Conservation (phyloP, 2,888 invertebrate species). For the Diloba caeruleocephala region DNA sequence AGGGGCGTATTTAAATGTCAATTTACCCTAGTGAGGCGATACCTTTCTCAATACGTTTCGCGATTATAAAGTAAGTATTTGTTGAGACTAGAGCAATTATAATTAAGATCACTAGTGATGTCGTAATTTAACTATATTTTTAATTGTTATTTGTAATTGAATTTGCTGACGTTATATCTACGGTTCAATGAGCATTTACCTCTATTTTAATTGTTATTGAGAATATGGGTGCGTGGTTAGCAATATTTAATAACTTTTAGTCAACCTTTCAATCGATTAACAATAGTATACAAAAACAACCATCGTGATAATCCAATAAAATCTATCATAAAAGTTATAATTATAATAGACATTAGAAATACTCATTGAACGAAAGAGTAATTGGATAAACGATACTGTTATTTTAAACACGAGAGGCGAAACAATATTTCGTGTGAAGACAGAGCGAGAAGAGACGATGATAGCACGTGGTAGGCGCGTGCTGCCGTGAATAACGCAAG, state of each 20-base stretch:
- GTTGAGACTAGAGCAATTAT: not conserved
- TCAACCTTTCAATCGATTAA: constrained; percentile 36
- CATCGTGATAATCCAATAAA: constrained; percentile 17
- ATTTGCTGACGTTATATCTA: constrained; percentile 8
- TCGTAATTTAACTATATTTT: constrained; percentile 14
- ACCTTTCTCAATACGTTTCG: not conserved
- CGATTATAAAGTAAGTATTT: constrained; percentile 12
- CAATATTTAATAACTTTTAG: constrained; percentile 34
- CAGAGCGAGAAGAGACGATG: no score
- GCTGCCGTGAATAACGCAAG: no score
- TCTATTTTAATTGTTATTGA: constrained; percentile 20
- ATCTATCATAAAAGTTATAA: constrained; percentile 5
- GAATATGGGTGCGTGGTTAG: constrained; percentile 32
- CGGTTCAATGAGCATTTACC: constrained; percentile 16
- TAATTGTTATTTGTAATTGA: not conserved
- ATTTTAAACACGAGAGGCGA: constrained; percentile 3
- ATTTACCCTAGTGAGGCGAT: constrained; percentile 5
- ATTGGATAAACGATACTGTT: constrained; percentile 6
- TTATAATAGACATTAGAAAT: not conserved
- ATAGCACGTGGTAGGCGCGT: no score
- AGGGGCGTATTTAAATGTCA: constrained; percentile 20
- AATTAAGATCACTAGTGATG: not conserved
- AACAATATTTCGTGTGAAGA: no score
- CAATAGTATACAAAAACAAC: constrained; percentile 3
- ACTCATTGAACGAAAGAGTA: constrained; percentile 3